Evolutionary conservation across 2,888 invertebrate species (phyloP).

Genomic region (Cantharis flavilabris): DNA sequence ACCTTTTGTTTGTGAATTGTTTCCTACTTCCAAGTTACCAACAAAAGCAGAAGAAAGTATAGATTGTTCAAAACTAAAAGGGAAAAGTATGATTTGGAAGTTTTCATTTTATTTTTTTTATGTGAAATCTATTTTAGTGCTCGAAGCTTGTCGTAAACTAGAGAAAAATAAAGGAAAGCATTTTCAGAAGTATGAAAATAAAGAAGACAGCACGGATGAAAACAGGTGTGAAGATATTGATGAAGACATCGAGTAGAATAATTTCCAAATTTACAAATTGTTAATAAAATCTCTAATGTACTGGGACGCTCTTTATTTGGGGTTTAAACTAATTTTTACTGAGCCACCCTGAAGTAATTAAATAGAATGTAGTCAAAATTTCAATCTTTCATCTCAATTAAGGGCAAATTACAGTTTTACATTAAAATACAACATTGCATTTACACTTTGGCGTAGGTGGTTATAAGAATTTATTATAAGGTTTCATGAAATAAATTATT

Average conservation of each 20-base stretch:
- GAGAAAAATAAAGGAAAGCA: neutral
- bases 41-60: neutral
- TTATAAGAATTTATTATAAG: too few relatives aligned
- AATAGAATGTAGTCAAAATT: too few relatives aligned
- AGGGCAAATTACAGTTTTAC: too few relatives aligned
- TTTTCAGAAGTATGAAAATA: neutral
- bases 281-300: too few relatives aligned
- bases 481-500: too few relatives aligned
- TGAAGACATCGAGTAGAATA: neutral
- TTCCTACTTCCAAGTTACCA: constrained; percentile 50
- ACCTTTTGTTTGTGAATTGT: constrained; percentile 73
- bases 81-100: neutral
- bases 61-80: neutral
- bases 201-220: neutral
- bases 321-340: too few relatives aligned
- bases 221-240: neutral
- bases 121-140: neutral
- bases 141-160: neutral
- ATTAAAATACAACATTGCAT: too few relatives aligned
- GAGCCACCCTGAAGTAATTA: too few relatives aligned
- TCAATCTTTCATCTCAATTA: too few relatives aligned
- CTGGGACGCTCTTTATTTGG: too few relatives aligned
- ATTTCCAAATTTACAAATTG: too few relatives aligned
- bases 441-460: too few relatives aligned
- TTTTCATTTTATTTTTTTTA: neutral